Evolutionary conservation across 2,888 invertebrate genomes (phyloP).

Genomic region (Ophraella communa): DNA sequence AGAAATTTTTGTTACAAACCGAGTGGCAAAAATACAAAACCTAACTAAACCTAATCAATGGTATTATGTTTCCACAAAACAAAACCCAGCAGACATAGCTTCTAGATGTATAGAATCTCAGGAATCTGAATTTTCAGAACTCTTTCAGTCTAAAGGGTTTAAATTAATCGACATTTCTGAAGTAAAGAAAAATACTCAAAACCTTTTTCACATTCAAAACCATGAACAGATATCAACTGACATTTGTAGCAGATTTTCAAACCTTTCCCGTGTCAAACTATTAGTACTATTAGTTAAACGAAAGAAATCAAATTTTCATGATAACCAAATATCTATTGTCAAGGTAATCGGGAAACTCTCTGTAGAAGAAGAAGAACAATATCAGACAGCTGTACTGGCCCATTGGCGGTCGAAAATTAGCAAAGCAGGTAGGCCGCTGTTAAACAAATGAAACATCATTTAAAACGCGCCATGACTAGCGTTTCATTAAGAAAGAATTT

Average conservation of each 20-base stretch:
- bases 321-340: no score
- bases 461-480: no score
- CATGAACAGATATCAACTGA: neutral
- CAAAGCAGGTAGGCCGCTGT: neutral
- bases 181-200: neutral
- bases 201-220: neutral
- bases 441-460: no score
- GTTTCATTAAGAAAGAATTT: no score
- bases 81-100: conserved; percentile 20
- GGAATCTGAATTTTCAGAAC: neutral
- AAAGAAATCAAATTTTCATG: no score
- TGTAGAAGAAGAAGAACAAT: no score
- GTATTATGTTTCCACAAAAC: conserved; percentile 9
- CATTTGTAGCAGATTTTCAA: conserved; percentile 1
- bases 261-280: neutral
- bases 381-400: neutral
- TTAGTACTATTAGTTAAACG: no score
- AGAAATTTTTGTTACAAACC: conserved; percentile 7
- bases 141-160: neutral
- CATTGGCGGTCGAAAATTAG: neutral
- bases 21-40: conserved; percentile 10
- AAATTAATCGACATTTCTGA: neutral
- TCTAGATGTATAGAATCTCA: conserved; percentile 9
- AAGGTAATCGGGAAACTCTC: no score
- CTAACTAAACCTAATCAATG: conserved; percentile 6